phyloP scores from a whole-genome alignment of 2,888 invertebrate species.

The Euphydryas editha region DNA sequence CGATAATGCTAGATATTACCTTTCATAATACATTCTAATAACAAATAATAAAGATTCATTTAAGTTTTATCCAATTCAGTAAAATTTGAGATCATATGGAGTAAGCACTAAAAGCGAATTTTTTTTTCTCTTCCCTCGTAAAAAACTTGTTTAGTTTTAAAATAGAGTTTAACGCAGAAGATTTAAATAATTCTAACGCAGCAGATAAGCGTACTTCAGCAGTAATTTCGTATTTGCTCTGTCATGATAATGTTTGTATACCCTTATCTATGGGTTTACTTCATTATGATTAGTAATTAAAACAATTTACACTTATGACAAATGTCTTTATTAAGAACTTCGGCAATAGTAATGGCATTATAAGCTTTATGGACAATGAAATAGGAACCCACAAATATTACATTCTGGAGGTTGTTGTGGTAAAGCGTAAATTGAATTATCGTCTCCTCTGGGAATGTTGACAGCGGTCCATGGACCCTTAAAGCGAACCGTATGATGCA shows the following conservation, averaged over 20 bases:
- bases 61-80: no score
- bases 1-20: no score
- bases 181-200: no score
- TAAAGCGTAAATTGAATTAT: conserved; percentile 23
- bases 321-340: conserved; percentile 1
- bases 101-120: no score
- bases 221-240: neutral
- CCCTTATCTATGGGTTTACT: neutral
- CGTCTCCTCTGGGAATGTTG: conserved; percentile 19
- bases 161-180: no score
- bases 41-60: no score
- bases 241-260: neutral
- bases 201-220: no score
- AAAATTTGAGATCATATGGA: no score
- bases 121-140: no score
- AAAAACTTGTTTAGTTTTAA: no score
- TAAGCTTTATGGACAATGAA: conserved; percentile 7
- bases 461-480: conserved; percentile 16
- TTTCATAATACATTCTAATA: no score
- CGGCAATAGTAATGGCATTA: neutral
- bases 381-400: conserved; percentile 1
- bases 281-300: neutral
- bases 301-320: conserved; percentile 8
- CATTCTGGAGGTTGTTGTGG: conserved; percentile 9
- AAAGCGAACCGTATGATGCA: no score